Evolutionary conservation across 2,113 vertebrate genomes (phyloP).

Genomic region (Oceanodroma tethys): DNA sequence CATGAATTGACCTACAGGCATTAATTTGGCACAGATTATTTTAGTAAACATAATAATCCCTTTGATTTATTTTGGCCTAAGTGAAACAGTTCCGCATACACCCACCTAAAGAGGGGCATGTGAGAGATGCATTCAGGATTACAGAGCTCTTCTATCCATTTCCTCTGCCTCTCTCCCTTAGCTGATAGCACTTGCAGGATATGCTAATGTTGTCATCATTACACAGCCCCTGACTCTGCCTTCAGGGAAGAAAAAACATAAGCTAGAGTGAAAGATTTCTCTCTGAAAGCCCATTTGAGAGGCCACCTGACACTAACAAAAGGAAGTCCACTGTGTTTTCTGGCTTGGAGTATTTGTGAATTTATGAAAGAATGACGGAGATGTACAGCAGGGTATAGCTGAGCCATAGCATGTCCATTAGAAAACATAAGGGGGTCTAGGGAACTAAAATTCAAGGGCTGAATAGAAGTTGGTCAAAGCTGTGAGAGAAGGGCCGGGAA

Average conservation of each 20-base stretch:
- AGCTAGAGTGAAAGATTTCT: background rate
- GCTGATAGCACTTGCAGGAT: background rate
- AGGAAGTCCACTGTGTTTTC: constrained; percentile 18
- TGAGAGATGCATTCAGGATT: background rate
- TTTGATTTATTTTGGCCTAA: background rate
- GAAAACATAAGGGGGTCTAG: background rate
- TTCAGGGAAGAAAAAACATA: background rate
- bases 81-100: background rate
- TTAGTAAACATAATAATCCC: background rate
- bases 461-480: background rate
- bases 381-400: background rate
- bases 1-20: background rate
- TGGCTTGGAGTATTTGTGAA: background rate
- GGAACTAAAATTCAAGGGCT: constrained; percentile 28
- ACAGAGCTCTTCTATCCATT: background rate
- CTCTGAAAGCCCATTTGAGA: constrained; percentile 15
- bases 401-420: background rate
- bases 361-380: background rate
- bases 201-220: background rate
- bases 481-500: background rate
- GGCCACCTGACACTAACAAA: constrained; percentile 22
- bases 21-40: background rate
- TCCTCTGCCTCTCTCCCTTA: background rate
- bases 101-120: background rate
- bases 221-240: background rate